Base-by-base conservation (phyloP, 2,888 invertebrate genomes). In the Eumacrocentrus americanus region DNA sequence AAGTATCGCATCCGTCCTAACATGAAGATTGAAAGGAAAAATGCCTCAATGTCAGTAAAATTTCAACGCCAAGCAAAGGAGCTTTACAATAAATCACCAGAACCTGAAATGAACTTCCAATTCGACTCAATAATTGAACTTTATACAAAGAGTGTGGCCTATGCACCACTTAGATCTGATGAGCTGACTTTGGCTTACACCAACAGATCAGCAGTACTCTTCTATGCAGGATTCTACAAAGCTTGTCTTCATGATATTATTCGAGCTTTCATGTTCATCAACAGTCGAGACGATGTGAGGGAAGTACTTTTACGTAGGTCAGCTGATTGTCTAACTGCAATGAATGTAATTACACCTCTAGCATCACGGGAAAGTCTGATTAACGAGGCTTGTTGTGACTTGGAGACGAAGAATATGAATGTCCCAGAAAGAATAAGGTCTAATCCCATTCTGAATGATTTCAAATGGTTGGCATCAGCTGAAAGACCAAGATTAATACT, bases 191-290 rank as follows among this genome's bases (percentile, higher is more conserved):
- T 90, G 46, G 90, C 90, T 0, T 85, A 89, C 73, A 88, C 89
- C 0, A 93, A 93, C 75, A 85, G 93, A 70, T 91, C 93, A 40
- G 92, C 91, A 22, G 86, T 90, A 7, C 84, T 91, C 53, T 87
- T 85, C 67, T 84, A 86, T 66, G 82, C 89, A 70, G 82, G 85
- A 62, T 84, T 88, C 47, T 90, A 87, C 74, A 75, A 83, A 18
- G 88, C 89, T 72, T 89, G 90, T 72, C 70, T 91, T 35, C 76
- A 81, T 69, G 93, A 93, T 77, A 88, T 92, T 56, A 81, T 88
- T 22, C 78, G 83, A 69, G 88, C 91, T 0, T 82, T 90, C 6
- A 73, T 80, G 38, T 78, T n/a, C n/a, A n/a, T 84, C 20, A 79
- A 85, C 62, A 89, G 88, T 79, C 90, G 91, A 29, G 81, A 84